Evolutionary conservation across 2,888 invertebrate genomes (phyloP), one percentile per base, ranked within the genome.

Genomic region (Idaea straminata): DNA sequence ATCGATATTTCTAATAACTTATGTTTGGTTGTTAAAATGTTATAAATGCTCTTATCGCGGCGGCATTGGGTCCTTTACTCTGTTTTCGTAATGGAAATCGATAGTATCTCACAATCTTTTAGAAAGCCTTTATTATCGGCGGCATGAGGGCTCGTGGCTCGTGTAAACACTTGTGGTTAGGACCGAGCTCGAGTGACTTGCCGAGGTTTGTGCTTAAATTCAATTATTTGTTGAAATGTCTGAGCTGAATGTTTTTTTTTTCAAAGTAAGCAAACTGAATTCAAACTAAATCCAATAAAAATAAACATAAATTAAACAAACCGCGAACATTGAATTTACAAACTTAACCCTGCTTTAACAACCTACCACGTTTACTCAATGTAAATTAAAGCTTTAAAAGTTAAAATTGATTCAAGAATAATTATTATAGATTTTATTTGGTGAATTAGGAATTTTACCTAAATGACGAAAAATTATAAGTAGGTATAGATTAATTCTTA

Each of bases 81-180:
- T 82, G 82, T 83, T 86, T 83, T 83, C 80, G 76, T 83, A 84
- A 84, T 83, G 81, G 84, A 86, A 86, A 88, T 87, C 87, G 77
- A 88, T 88, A 86, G 47, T 47, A 78, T 68, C 67, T 75, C 74
- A 79, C 77, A 84, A 85, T 83, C 78, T 81, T 77, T 76, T 78
- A 72, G 78, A 82, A 80, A 77, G 79, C 80, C 74, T 80, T 80
- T 82, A 76, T 76, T 77, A 73, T 64, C 63, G 66, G 69, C 47
- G 47, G 47, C 47, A 13, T 47, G 72, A 76, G 73, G 75, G 68
- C 72, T 63, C 69, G 73, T 66, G 75, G 68, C 72, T 63, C 69
- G 73, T 66, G 75, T 77, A 80, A 82, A 83, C 78, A 82, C 75
- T 80, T 76, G 69, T 74, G 66, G 63, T 61, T 64, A 61, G 57